These are phyloP conservation scores for Callinectes sapidus DNA, from an alignment of 2,888 invertebrate genomes.

Conservation along the genomic window DNA sequence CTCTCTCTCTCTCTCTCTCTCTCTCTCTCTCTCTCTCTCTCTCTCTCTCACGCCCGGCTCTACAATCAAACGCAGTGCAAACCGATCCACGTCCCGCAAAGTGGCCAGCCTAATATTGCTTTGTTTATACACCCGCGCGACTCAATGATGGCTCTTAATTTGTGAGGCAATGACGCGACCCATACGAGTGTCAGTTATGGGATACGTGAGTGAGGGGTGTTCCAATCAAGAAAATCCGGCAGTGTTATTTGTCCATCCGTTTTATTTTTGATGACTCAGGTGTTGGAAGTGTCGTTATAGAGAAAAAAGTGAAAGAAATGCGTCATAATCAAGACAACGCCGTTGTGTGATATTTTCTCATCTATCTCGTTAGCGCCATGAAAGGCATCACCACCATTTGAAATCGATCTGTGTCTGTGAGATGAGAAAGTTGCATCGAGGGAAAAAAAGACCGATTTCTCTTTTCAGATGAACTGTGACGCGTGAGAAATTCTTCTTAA, in stretches of 20 bases:
- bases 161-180: background rate
- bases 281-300: background rate
- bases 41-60: conserved; percentile 24
- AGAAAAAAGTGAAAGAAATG: too few relatives aligned
- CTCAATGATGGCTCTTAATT: background rate
- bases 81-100: background rate
- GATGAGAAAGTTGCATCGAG: background rate
- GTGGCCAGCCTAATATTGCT: background rate
- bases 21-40: conserved; percentile 37
- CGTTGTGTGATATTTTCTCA: background rate
- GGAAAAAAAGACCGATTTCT: background rate
- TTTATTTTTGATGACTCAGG: background rate
- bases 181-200: background rate
- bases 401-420: background rate
- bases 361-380: background rate
- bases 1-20: conserved; percentile 19
- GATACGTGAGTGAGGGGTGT: background rate
- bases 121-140: background rate
- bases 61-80: conserved; percentile 25
- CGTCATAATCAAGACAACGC: background rate
- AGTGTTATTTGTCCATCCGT: background rate
- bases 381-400: background rate
- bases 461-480: background rate
- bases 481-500: background rate
- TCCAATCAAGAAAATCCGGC: background rate